Base-by-base conservation (phyloP, 2,797 vertebrate species). In the Apogon talboti region DNA sequence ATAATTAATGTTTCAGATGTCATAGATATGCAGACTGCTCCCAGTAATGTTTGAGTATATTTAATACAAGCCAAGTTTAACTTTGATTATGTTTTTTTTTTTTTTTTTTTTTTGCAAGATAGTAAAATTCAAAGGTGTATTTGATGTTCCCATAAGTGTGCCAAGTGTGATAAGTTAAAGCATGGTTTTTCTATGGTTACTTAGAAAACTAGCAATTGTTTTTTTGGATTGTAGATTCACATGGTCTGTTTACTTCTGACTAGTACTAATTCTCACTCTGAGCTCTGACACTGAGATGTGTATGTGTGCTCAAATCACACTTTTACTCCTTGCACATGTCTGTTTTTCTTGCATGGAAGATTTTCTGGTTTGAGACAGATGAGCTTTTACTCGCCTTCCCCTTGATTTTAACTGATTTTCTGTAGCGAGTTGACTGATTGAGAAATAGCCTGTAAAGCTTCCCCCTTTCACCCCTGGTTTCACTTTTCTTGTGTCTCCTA, bases 311-410 rank as follows among this genome's bases (percentile, higher is more conserved):
- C 60, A 71, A 84, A 76, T 67, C 88, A 90, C 87, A 88, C 83
- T 85, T 93, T 92, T 70, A 66, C 78, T 86, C 87, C 83, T 93
- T 89, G 91, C 92, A 96, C 97, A 98, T 97, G 97, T 93, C 92
- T 96, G 92, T 93, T 95, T 89, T 93, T 95, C 94, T 96, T 98
- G 97, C 93, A 94, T 94, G 94, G 85, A 89, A 59, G 85, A 83
- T 89, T 88, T 84, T 83, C 82, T 90, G 81, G 89, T 87, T 89
- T 90, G 80, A 89, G 60, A 83, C 60, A 16, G 78, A 83, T 82
- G 60, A 80, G 72, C 80, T 81, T 90, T 86, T 76, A 66, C 66
- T 67, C 8, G 74, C 67, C 62, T 50, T 48, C 65, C 40, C 71
- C 56, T 67, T 77, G 70, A 76, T 76, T 89, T 85, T 66, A 80